phyloP scores from a whole-genome alignment of 2,888 invertebrate genomes.

The Ophioninae sp. region DNA sequence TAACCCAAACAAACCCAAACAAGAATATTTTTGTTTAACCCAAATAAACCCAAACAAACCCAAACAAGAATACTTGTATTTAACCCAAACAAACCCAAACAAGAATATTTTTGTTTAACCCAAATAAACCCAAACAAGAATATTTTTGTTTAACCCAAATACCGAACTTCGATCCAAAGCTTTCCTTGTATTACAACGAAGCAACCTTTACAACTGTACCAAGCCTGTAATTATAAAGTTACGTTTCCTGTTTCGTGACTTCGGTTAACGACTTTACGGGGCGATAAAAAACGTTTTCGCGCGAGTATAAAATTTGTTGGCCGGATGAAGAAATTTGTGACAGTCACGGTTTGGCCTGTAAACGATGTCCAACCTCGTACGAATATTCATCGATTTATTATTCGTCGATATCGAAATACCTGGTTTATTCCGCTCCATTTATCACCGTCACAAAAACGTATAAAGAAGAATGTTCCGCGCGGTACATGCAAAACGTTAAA shows the following conservation, averaged over 20 bases:
- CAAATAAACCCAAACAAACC: too few relatives aligned
- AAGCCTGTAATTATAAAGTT: neutral
- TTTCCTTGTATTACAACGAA: neutral
- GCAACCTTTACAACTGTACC: neutral
- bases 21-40: too few relatives aligned
- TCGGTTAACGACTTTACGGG: neutral
- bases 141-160: too few relatives aligned
- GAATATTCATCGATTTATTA: neutral
- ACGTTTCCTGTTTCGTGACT: neutral
- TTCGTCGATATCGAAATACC: neutral
- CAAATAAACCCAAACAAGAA: too few relatives aligned
- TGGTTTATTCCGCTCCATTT: slow-evolving; percentile 11
- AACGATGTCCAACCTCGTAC: neutral
- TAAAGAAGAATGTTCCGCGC: neutral
- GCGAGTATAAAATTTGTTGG: neutral
- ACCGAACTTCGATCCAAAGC: too few relatives aligned
- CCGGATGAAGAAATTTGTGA: neutral
- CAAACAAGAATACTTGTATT: too few relatives aligned
- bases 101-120: too few relatives aligned
- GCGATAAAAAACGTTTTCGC: neutral
- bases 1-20: too few relatives aligned
- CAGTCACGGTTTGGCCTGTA: neutral
- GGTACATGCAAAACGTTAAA: neutral
- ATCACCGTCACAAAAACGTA: slow-evolving; percentile 5
- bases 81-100: too few relatives aligned